Evolutionary conservation across 2,888 invertebrate genomes (phyloP), one percentile per base, ranked within the genome.

Genomic region (Pollenia griseotomentosa): DNA sequence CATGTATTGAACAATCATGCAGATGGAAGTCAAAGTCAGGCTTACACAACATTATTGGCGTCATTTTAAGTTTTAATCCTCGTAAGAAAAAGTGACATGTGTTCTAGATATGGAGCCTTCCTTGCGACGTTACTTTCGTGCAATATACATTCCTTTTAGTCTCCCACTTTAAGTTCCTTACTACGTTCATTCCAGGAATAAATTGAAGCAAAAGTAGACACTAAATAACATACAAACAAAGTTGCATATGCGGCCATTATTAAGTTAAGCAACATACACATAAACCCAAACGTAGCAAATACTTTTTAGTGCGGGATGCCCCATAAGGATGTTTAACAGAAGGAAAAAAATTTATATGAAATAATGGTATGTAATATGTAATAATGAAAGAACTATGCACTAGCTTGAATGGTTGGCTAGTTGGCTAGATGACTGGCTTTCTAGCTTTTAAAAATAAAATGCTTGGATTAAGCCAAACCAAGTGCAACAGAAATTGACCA

Each of bases 51-150:
- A 87, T 87, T 84, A 87, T 87, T 87, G 87, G 84, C 84, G 84
- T 87, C 84, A 87, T 78, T 87, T 87, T 70, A 82, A 74, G 87
- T 87, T 87, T 84, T 87, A 87, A 87, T 84, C 84, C 87, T 84
- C 84, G 87, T 84, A 87, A 87, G 84, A 82, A 87, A 87, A 87
- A 87, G 81, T 87, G 87, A 87, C 87, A 87, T 87, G 84, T 87
- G 87, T 87, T 87, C 87, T 81, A 87, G 87, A 87, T 87, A 87
- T 84, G 73, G 66, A 83, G 81, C 73, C 81, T 68, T 84, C 44
- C 66, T 73, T 71, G 19, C 48, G 73, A 75, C 74, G 59, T 82
- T 48, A 81, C 51, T 44, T 59, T 59, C 74, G 57, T 82, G 66
- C 59, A 53, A 70, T 14, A 16, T 73, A 42, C 61, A 65, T 81